Conservation (phyloP, 37 sponge, comb jelly and placozoan genomes). For the Cladorhizidae sp. region DNA sequence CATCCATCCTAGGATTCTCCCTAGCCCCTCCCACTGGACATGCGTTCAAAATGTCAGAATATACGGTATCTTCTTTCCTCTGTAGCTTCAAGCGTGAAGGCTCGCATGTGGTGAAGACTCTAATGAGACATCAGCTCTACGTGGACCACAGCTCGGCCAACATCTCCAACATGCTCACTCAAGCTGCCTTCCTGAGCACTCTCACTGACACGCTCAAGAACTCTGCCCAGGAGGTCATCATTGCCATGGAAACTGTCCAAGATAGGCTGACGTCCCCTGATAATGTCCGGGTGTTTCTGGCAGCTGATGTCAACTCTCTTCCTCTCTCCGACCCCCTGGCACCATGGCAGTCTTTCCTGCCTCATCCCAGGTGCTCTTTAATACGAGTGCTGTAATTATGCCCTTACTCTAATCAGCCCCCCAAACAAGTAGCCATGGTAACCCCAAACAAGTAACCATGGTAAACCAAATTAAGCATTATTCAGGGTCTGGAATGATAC, state of each 20-base stretch:
- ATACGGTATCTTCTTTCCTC: neutral
- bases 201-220: constrained; percentile 28
- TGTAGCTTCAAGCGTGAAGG: constrained; percentile 55
- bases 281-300: constrained; percentile 59
- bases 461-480: too few relatives aligned
- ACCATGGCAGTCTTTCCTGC: constrained; percentile 31
- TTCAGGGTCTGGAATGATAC: too few relatives aligned
- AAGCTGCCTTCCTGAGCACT: constrained; percentile 51
- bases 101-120: constrained; percentile 9
- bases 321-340: constrained; percentile 7
- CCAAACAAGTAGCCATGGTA: too few relatives aligned
- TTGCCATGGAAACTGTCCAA: constrained; percentile 31
- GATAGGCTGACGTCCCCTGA: constrained; percentile 36
- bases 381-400: too few relatives aligned
- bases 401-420: too few relatives aligned
- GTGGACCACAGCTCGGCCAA: constrained; percentile 33
- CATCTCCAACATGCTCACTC: constrained; percentile 53
- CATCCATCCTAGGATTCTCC: too few relatives aligned
- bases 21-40: too few relatives aligned
- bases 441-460: too few relatives aligned
- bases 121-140: constrained; percentile 8
- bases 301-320: constrained; percentile 21
- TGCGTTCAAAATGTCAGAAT: too few relatives aligned
- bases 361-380: constrained; percentile 11
- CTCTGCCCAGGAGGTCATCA: constrained; percentile 40